These are phyloP conservation scores for Ptychobarbus kaznakovi DNA, from an alignment of 2,797 vertebrate genomes.

Conservation along the genomic window DNA sequence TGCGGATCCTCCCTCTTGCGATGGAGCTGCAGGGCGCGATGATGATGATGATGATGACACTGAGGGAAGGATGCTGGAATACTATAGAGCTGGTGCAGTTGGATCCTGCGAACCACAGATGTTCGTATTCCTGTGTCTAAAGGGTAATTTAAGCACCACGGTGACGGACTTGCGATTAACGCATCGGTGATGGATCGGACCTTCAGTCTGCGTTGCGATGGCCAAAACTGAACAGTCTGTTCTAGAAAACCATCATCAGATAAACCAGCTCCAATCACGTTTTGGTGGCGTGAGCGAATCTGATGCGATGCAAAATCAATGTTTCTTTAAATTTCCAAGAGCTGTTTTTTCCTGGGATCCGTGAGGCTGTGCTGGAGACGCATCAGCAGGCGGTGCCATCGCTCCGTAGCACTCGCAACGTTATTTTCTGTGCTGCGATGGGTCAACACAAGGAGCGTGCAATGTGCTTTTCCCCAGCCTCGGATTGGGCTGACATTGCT, in stretches of 20 bases:
- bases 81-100: constrained; percentile 51
- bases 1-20: constrained; percentile 69
- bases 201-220: constrained; percentile 16
- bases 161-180: constrained; percentile 7
- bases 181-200: not conserved
- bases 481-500: constrained; percentile 70
- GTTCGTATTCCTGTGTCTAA: constrained; percentile 42
- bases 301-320: constrained; percentile 16
- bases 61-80: constrained; percentile 56
- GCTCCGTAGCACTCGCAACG: constrained; percentile 61
- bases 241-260: constrained; percentile 34
- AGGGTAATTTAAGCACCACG: not conserved
- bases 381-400: constrained; percentile 69
- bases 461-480: constrained; percentile 58
- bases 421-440: constrained; percentile 58
- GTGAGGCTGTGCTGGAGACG: constrained; percentile 67
- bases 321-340: constrained; percentile 34
- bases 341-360: constrained; percentile 55
- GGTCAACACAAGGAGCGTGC: constrained; percentile 52
- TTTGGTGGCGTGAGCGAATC: constrained; percentile 34
- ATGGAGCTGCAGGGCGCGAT: constrained; percentile 59
- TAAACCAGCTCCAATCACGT: constrained; percentile 34
- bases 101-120: constrained; percentile 47
- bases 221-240: constrained; percentile 6
- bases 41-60: constrained; percentile 43